Evolutionary conservation across 92 coral and sea anemone genomes (phyloP).

Genomic region (Anthopleura xanthogrammica): DNA sequence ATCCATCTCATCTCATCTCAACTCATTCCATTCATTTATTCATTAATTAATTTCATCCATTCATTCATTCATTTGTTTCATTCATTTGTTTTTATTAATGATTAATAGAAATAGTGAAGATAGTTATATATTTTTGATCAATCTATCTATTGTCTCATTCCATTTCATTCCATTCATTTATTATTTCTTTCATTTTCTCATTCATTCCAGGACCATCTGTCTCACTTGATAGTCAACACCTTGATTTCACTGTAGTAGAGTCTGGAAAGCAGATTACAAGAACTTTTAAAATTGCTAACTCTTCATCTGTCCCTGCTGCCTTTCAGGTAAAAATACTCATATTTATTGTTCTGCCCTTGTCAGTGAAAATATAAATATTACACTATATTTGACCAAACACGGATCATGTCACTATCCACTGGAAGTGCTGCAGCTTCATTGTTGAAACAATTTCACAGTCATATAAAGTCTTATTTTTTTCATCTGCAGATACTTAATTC

Average conservation of each 20-base stretch:
- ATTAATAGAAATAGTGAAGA: no score
- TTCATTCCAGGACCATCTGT: conserved; percentile 69
- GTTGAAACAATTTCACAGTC: no score
- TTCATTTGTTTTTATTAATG: neutral
- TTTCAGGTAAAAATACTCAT: conserved; percentile 60
- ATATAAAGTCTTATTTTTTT: no score
- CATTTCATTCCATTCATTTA: neutral
- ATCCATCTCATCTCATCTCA: no score
- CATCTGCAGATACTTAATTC: no score
- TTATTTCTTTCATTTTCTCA: neutral
- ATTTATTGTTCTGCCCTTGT: no score
- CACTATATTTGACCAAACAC: neutral
- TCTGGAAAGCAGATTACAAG: conserved; percentile 74
- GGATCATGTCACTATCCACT: no score
- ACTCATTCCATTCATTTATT: no score
- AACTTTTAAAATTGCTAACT: conserved; percentile 72
- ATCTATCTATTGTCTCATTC: neutral
- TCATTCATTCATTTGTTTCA: neutral
- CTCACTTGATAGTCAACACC: conserved; percentile 54
- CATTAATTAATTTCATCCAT: no score
- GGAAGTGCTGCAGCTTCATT: no score
- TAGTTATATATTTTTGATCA: no score
- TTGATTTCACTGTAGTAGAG: conserved; percentile 88
- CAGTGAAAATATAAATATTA: no score
- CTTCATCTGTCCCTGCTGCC: conserved; percentile 75